Evolutionary conservation across 35 echinoderm and acorn worm species (phyloP).

Genomic region (Amphiura filiformis): DNA sequence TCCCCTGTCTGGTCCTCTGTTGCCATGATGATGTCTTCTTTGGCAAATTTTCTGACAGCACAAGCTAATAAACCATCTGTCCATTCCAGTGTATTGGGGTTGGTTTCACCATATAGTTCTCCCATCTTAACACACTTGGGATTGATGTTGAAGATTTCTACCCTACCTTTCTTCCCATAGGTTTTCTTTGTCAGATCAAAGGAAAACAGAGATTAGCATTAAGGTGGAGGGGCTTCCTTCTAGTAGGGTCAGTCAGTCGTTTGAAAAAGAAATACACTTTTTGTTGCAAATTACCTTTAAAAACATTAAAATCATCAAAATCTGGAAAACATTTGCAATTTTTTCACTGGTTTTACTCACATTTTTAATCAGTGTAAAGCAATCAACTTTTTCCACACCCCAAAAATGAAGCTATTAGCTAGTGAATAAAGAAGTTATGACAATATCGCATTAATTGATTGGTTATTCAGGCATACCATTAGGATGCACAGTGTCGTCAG

Average conservation of each 20-base stretch:
- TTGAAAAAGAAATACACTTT: background rate
- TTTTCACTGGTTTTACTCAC: too few relatives aligned
- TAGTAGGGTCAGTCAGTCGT: background rate
- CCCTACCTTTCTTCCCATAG: slow-evolving; percentile 86
- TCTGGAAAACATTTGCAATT: background rate
- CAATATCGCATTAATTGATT: too few relatives aligned
- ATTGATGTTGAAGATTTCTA: slow-evolving; percentile 84
- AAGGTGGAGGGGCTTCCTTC: background rate
- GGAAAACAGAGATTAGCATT: background rate
- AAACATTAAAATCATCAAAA: background rate
- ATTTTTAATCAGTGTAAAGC: too few relatives aligned
- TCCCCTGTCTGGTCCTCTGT: slow-evolving; percentile 52
- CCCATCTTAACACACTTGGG: slow-evolving; percentile 98
- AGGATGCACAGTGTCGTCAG: too few relatives aligned
- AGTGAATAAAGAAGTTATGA: too few relatives aligned
- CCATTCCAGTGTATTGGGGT: slow-evolving; percentile 98
- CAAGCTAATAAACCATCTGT: slow-evolving; percentile 93
- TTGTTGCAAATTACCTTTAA: background rate
- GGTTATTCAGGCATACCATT: too few relatives aligned
- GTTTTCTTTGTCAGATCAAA: slow-evolving; percentile 71
- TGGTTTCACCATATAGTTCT: slow-evolving; percentile 93
- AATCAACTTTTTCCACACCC: too few relatives aligned
- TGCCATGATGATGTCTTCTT: slow-evolving; percentile 40
- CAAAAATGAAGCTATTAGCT: too few relatives aligned
- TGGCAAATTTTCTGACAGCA: slow-evolving; percentile 76